Percentiles rank a stretch among this genome's conserved stretches.
phyloP scores from a whole-genome alignment of 2,888 invertebrate species.

The Tanypteryx hageni region DNA sequence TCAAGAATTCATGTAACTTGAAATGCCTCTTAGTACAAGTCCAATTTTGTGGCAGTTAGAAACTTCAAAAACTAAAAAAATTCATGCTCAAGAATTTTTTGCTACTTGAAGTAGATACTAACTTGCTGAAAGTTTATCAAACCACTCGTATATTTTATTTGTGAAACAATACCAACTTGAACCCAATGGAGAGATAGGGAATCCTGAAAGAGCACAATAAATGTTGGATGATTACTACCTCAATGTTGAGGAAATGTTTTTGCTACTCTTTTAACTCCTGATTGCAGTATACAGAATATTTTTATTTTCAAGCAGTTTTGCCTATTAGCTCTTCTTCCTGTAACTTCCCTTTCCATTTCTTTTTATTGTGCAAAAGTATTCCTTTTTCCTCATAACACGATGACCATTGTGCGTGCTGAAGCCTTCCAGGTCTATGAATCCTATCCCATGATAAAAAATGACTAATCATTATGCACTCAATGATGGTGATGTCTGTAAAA shows the following conservation, averaged over 20 bases:
- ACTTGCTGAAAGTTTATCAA: not conserved
- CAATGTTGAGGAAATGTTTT: conserved; percentile 3
- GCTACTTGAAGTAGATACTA: not conserved
- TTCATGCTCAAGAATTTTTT: not conserved
- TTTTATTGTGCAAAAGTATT: not conserved
- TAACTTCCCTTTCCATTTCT: not conserved
- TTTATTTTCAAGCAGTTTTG: not conserved
- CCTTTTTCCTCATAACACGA: conserved; percentile 16
- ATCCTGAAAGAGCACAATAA: not conserved
- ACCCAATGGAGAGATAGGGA: not conserved
- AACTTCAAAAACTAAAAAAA: not conserved
- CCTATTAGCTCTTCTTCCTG: not conserved
- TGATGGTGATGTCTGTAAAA: conserved; percentile 12
- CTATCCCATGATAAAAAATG: not conserved
- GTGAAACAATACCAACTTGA: not conserved
- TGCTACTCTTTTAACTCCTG: not conserved
- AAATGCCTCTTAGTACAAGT: conserved; percentile 8
- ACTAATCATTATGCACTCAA: conserved; percentile 24
- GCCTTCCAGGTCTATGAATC: not conserved
- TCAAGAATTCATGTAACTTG: conserved; percentile 26
- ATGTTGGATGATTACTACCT: conserved; percentile 26
- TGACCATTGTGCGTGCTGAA: not conserved
- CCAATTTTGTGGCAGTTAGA: conserved; percentile 3
- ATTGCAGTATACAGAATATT: not conserved
- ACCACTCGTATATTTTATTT: not conserved